Conservation (phyloP, 2,888 invertebrate species). For the Luperina nickerlii region DNA sequence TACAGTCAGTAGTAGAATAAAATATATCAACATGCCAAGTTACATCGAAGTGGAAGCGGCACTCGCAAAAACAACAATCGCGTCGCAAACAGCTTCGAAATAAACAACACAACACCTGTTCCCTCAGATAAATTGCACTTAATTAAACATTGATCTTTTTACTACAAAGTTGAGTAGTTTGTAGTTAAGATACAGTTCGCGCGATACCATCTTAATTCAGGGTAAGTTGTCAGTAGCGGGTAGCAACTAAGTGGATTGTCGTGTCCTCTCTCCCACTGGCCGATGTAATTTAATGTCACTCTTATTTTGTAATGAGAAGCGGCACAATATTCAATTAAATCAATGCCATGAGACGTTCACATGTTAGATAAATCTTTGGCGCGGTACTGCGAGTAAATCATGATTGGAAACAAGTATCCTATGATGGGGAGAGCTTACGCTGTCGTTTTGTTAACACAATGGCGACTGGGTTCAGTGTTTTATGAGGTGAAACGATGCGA, state of each 20-base stretch:
- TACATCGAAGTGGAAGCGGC: slow-evolving; percentile 16
- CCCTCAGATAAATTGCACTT: slow-evolving; percentile 68
- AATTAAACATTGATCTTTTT: slow-evolving; percentile 72
- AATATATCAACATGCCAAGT: neutral
- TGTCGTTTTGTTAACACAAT: slow-evolving; percentile 41
- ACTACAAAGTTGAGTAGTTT: slow-evolving; percentile 69
- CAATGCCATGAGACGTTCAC: slow-evolving; percentile 66
- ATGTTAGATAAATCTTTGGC: slow-evolving; percentile 67
- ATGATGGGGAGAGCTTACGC: slow-evolving; percentile 72
- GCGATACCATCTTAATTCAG: slow-evolving; percentile 71
- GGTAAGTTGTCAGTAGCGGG: slow-evolving; percentile 70
- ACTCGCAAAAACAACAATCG: slow-evolving; percentile 18
- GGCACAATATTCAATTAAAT: slow-evolving; percentile 74
- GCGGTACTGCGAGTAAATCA: slow-evolving; percentile 67
- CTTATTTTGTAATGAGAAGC: slow-evolving; percentile 78
- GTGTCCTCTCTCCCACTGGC: slow-evolving; percentile 79
- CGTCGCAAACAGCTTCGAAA: slow-evolving; percentile 19
- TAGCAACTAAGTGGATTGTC: slow-evolving; percentile 80
- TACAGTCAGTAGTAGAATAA: no score
- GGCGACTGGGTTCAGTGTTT: slow-evolving; percentile 40
- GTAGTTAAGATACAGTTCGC: slow-evolving; percentile 60
- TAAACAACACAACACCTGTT: slow-evolving; percentile 53
- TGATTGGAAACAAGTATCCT: slow-evolving; percentile 68
- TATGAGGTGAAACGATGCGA: slow-evolving; percentile 23
- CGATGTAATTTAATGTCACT: slow-evolving; percentile 72